A percentile compares a stretch with the other conserved stretches of the same genome.
Conservation (phyloP, 2,888 invertebrate genomes). For the Aphodius sticticus region DNA sequence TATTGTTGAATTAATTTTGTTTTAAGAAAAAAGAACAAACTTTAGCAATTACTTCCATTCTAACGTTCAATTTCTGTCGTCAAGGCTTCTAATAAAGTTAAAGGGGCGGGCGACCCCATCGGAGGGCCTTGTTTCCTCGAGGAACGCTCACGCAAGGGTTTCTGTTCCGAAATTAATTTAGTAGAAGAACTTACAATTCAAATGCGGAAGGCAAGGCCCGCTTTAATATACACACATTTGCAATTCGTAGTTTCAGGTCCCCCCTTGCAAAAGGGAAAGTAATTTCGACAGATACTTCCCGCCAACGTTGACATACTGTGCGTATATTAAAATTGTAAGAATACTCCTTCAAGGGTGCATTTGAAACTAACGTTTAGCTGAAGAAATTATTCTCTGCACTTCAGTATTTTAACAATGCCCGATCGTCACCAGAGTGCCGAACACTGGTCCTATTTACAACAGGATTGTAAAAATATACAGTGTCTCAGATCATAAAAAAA, state of each 20-base stretch:
- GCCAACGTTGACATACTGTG: conserved; percentile 18
- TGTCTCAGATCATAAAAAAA: too few relatives aligned
- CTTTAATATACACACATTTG: conserved; percentile 19
- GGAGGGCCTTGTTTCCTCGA: conserved; percentile 21
- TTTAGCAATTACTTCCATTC: conserved; percentile 7
- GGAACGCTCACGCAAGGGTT: conserved; percentile 20
- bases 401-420: too few relatives aligned
- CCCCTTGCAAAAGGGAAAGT: conserved; percentile 16
- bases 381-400: conserved; percentile 11
- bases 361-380: neutral
- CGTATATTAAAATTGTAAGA: conserved; percentile 22
- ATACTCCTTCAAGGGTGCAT: conserved; percentile 7
- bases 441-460: too few relatives aligned
- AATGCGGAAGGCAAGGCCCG: conserved; percentile 37
- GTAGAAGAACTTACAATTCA: conserved; percentile 52
- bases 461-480: too few relatives aligned
- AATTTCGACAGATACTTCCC: conserved; percentile 20
- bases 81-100: conserved; percentile 10
- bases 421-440: too few relatives aligned
- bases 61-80: conserved; percentile 11
- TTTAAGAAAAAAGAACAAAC: conserved; percentile 9
- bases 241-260: conserved; percentile 22
- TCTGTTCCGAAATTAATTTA: conserved; percentile 52
- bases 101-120: conserved; percentile 7
- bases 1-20: neutral